Base-by-base conservation (phyloP, 2,888 invertebrate genomes). In the Euphydryas editha region DNA sequence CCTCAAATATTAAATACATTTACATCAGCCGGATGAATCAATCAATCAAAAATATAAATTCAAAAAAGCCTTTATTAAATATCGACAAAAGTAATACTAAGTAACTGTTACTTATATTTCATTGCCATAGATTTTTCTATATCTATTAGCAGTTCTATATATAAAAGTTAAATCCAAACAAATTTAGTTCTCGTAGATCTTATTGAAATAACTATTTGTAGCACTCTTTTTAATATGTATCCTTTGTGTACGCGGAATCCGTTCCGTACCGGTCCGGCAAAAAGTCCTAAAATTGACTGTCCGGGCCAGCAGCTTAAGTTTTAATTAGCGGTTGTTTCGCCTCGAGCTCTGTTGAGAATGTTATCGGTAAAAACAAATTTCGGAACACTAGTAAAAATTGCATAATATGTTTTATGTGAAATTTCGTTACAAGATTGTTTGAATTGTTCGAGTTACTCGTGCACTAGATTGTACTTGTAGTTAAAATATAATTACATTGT, bases 221-320 rank as follows among this genome's bases (percentile, higher is more conserved):
- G 18, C 49, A 30, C 18, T 49, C 47, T 51, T 51, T 42, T 63
- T 49, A 58, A 30, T 62, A 57, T 57, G 62, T 49, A 51, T 30
- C 44, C 44, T 61, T 59, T 61, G 59, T 56, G 70, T 56, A 70
- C 67, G 64, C 65, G 68, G 59, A 62, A 56, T 65, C 56, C 63
- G 68, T 56, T 60, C 51, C 59, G 59, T 49, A 46, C 62, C 64
- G 69, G 72, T 72, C 75, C 60, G 72, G 74, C 77, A 82, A 86
- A 86, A 85, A 82, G 77, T 80, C 75, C 79, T 76, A 78, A 79
- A 86, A 82, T 82, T 72, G 81, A 79, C 78, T 83, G 87, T 84
- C 86, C 81, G 77, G 76, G 66, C 74, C 85, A 85, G 81, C 76
- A 81, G 82, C 80, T 85, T 82, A 87, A 87, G 86, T 88, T 87